phyloP scores from a whole-genome alignment of 2,888 invertebrate genomes.

The Lacanobia oleracea region DNA sequence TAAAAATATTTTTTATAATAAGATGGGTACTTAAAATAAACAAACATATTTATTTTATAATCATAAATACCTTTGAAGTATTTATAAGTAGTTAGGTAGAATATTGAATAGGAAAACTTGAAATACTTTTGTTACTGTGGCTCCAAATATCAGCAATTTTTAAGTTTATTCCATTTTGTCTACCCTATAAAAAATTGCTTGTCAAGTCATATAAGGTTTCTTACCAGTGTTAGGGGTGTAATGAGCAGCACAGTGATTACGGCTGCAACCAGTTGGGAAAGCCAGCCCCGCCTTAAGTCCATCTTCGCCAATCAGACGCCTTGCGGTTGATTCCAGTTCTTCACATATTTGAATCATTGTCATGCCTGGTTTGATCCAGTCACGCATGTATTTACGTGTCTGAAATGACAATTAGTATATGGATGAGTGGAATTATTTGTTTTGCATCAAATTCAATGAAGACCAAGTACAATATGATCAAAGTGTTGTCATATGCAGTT shows the following conservation, averaged over 20 bases:
- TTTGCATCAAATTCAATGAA: constrained; percentile 31
- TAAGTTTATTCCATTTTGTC: no score
- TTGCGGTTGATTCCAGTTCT: constrained; percentile 97
- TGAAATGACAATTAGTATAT: constrained; percentile 76
- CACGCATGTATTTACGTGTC: constrained; percentile 97
- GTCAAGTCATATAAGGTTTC: background rate
- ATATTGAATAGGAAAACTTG: background rate
- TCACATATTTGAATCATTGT: constrained; percentile 99
- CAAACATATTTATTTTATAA: no score
- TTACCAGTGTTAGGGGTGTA: constrained; percentile 99
- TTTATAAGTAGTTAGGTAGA: background rate
- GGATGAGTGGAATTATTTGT: constrained; percentile 19
- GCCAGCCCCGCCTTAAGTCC: constrained; percentile 98
- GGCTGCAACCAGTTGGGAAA: constrained; percentile 99
- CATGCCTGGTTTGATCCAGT: constrained; percentile 99
- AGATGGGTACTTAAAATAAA: no score
- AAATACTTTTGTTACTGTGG: no score
- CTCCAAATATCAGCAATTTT: no score
- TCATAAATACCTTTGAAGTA: no score
- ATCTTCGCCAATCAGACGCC: constrained; percentile 98
- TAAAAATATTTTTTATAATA: no score
- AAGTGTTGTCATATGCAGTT: constrained; percentile 12
- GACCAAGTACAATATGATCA: constrained; percentile 25
- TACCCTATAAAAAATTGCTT: background rate
- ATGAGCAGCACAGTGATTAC: constrained; percentile 99